Percentiles rank a stretch among this genome's conserved stretches.
Evolutionary conservation across 2,888 invertebrate genomes (phyloP).

Genomic region (Caenorhabditis sp.): DNA sequence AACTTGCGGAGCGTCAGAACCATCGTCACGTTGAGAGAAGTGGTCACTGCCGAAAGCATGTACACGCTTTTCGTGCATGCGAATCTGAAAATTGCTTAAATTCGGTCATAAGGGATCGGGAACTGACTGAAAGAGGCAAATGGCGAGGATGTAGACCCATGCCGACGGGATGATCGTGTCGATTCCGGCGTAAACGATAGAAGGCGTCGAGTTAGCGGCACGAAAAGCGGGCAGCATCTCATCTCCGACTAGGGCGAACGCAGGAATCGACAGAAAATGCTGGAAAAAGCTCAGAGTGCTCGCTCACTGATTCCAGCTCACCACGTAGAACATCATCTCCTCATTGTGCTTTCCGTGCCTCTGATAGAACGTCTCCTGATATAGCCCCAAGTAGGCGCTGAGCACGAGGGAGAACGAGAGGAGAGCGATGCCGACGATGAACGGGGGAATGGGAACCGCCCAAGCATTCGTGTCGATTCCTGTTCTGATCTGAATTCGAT

Average conservation of each 20-base stretch:
- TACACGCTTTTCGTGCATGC: conserved; percentile 90
- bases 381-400: conserved; percentile 86
- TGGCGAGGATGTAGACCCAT: conserved; percentile 80
- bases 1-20: conserved; percentile 96
- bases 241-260: conserved; percentile 87
- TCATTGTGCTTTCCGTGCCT: conserved; percentile 85
- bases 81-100: conserved; percentile 81
- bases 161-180: conserved; percentile 83
- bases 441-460: conserved; percentile 59
- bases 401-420: conserved; percentile 90
- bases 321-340: conserved; percentile 76
- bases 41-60: conserved; percentile 88
- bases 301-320: too few relatives aligned
- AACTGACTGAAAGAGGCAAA: conserved; percentile 68
- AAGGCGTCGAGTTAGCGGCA: conserved; percentile 83
- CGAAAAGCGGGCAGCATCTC: conserved; percentile 87
- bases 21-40: conserved; percentile 93
- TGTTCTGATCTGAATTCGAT: conserved; percentile 18
- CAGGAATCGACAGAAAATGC: conserved; percentile 91
- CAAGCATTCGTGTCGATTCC: conserved; percentile 41
- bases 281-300: too few relatives aligned
- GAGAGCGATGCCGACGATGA: conserved; percentile 81
- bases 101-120: background rate
- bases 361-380: conserved; percentile 80
- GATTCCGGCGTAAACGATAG: conserved; percentile 80